Percentiles rank a stretch among this genome's conserved stretches.
These are phyloP conservation scores for Salmo trutta DNA, from an alignment of 2,797 vertebrate species.

Conservation along the genomic window DNA sequence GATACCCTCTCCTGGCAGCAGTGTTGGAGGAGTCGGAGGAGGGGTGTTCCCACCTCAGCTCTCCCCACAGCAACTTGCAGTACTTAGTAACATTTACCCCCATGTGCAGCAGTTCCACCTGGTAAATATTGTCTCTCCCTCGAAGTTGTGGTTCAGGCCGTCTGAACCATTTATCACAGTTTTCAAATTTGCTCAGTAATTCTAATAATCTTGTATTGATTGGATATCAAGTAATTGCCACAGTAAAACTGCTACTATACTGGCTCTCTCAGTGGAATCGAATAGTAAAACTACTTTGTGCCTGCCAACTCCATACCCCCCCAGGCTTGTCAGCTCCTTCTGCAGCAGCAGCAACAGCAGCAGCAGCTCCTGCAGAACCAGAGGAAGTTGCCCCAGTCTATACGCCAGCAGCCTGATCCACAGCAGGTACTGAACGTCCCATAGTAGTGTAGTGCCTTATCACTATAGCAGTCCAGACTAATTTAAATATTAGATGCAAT, in stretches of 20 bases:
- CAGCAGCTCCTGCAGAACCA: constrained; percentile 95
- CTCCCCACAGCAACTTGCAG: constrained; percentile 95
- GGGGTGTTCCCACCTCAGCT: constrained; percentile 86
- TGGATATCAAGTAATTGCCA: background rate
- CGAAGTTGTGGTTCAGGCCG: background rate
- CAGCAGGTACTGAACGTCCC: constrained; percentile 83
- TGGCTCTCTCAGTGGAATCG: background rate
- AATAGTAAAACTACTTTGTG: background rate
- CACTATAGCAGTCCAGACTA: background rate
- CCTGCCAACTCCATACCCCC: background rate
- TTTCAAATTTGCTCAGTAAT: too few relatives aligned
- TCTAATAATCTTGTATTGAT: too few relatives aligned
- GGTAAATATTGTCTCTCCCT: constrained; percentile 67
- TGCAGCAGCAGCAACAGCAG: constrained; percentile 82
- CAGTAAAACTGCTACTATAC: background rate
- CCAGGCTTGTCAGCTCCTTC: constrained; percentile 93
- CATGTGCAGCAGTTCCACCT: constrained; percentile 97
- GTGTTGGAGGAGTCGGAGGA: constrained; percentile 78
- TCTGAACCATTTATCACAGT: too few relatives aligned
- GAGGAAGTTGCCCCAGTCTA: constrained; percentile 94
- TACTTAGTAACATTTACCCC: constrained; percentile 97
- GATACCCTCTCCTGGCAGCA: constrained; percentile 89
- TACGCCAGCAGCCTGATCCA: constrained; percentile 90
- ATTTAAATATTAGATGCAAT: background rate
- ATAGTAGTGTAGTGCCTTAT: background rate